Evolutionary conservation across 2,113 vertebrate genomes (phyloP).

Genomic region (Pimephales promelas): DNA sequence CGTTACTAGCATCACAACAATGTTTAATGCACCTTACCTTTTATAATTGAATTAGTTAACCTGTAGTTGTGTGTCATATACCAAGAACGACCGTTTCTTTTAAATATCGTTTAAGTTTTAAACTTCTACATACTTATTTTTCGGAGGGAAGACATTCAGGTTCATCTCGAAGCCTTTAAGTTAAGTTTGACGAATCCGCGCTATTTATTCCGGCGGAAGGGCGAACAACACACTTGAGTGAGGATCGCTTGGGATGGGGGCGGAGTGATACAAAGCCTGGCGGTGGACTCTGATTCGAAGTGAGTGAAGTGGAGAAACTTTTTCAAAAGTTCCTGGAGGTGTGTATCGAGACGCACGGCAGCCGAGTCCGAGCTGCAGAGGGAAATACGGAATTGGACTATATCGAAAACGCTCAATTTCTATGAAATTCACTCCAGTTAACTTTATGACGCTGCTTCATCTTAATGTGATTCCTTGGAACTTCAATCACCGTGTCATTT

Average conservation of each 20-base stretch:
- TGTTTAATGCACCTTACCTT: not conserved
- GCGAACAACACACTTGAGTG: not conserved
- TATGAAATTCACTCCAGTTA: constrained; percentile 30
- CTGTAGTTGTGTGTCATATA: not conserved
- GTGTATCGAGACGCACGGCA: constrained; percentile 69
- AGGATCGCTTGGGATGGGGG: constrained; percentile 54
- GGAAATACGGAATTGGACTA: constrained; percentile 69
- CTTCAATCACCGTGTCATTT: constrained; percentile 64
- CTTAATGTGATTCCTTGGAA: constrained; percentile 66
- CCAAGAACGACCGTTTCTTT: not conserved
- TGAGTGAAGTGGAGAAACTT: constrained; percentile 69
- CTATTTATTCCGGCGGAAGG: constrained; percentile 61
- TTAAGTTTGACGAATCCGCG: not conserved
- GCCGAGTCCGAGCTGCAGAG: constrained; percentile 73
- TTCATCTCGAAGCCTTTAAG: not conserved
- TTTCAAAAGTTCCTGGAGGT: constrained; percentile 75
- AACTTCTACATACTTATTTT: not conserved
- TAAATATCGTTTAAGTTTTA: not conserved
- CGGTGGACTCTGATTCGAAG: constrained; percentile 58
- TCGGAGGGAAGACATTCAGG: not conserved
- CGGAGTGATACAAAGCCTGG: constrained; percentile 66
- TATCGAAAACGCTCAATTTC: constrained; percentile 51
- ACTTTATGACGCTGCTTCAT: constrained; percentile 67
- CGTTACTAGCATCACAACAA: no score
- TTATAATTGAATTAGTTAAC: not conserved